Conservation (phyloP, 1,140 invertebrate species). For the Phymorhynchus buccinoides region DNA sequence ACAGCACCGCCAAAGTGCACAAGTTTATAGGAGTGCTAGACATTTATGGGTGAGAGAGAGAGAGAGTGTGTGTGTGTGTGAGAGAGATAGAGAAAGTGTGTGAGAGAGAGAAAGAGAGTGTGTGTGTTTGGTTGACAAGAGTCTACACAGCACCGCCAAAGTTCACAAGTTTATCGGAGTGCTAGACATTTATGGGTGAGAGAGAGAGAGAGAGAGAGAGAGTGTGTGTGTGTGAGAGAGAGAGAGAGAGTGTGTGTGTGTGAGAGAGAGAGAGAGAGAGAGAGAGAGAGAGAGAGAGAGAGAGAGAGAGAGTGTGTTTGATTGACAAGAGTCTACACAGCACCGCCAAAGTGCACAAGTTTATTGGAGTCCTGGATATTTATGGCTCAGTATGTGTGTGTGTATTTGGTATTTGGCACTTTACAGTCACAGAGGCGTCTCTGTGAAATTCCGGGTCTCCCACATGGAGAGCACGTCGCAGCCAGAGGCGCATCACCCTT, state of each 20-base stretch:
- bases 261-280: no score
- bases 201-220: no score
- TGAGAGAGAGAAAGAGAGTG: no score
- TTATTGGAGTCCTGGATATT: constrained; percentile 96
- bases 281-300: no score
- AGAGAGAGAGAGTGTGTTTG: no score
- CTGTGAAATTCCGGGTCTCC: no score
- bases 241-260: neutral
- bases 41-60: constrained; percentile 87
- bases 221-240: neutral
- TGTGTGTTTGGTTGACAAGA: constrained; percentile 87
- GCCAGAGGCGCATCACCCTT: no score
- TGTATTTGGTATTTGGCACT: no score
- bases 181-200: constrained; percentile 93
- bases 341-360: constrained; percentile 77
- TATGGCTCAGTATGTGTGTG: constrained; percentile 91
- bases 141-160: constrained; percentile 77
- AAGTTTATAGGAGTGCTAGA: constrained; percentile 95
- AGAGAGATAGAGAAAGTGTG: no score
- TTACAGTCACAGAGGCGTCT: no score
- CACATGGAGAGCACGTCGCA: no score
- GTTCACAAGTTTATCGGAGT: constrained; percentile 88
- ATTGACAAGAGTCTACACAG: constrained; percentile 85
- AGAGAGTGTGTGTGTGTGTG: no score
- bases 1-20: constrained; percentile 73